Conservation (phyloP, 2,113 vertebrate species). For the Lutjanus erythropterus region DNA sequence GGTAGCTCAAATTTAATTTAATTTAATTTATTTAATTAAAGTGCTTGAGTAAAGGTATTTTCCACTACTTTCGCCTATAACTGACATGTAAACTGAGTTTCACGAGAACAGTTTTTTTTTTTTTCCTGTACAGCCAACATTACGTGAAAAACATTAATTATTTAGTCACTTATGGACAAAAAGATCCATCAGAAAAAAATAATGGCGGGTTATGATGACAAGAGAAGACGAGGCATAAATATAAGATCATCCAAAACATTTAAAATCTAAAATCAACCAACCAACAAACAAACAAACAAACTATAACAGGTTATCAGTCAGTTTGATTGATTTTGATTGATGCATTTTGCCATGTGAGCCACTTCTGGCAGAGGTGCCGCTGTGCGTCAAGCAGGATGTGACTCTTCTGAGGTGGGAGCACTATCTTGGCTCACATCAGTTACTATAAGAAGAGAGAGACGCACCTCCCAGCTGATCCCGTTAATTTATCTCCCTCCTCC, state of each 20-base stretch:
- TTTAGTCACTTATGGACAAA: not conserved
- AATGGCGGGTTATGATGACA: not conserved
- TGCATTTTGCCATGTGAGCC: conserved; percentile 1
- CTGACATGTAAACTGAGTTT: too few relatives aligned
- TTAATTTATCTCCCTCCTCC: conserved; percentile 34
- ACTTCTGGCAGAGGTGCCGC: conserved; percentile 45
- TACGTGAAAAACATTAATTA: too few relatives aligned
- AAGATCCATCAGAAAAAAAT: not conserved
- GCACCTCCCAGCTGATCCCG: conserved; percentile 68
- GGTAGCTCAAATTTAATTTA: too few relatives aligned
- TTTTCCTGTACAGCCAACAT: not conserved
- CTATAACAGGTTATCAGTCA: not conserved
- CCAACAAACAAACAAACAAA: not conserved
- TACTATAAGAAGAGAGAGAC: conserved; percentile 60
- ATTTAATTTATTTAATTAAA: not conserved
- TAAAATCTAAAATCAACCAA: not conserved
- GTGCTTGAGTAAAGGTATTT: too few relatives aligned
- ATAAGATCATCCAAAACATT: not conserved
- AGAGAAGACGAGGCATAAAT: not conserved
- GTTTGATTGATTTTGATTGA: not conserved
- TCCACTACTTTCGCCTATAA: too few relatives aligned
- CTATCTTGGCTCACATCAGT: conserved; percentile 37
- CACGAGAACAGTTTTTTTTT: too few relatives aligned
- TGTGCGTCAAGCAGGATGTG: conserved; percentile 38
- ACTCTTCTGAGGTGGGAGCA: conserved; percentile 47